phyloP scores from a whole-genome alignment of 2,113 vertebrate species.

The Eulacestoma nigropectus region DNA sequence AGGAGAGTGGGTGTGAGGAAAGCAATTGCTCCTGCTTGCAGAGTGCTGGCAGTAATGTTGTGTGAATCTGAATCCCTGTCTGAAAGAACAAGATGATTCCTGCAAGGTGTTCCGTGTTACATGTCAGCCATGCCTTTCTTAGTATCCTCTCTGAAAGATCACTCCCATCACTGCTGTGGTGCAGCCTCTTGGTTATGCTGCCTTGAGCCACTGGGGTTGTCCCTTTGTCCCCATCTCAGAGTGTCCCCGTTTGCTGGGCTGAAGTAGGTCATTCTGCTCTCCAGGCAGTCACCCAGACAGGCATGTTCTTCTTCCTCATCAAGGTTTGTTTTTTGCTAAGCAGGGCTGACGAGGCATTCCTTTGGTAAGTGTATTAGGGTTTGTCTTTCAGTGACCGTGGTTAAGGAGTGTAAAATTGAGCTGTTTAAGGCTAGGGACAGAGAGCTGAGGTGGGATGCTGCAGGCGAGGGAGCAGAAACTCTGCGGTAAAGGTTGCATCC shows the following conservation, averaged over 20 bases:
- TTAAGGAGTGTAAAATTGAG: neutral
- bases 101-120: neutral
- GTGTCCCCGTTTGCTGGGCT: neutral
- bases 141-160: neutral
- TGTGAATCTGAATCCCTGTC: neutral
- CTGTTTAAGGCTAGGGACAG: neutral
- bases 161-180: neutral
- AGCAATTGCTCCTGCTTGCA: accelerated
- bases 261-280: conserved; percentile 40
- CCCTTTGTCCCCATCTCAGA: neutral
- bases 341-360: neutral
- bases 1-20: neutral
- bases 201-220: neutral
- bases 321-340: conserved; percentile 21
- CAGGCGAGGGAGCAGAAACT: neutral
- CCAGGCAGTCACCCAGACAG: neutral
- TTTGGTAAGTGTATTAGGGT: neutral
- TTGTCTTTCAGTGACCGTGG: neutral
- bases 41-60: neutral
- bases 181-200: neutral
- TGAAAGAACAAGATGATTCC: neutral
- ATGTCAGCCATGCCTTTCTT: neutral
- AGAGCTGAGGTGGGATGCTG: neutral
- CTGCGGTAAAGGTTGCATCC: neutral
- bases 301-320: neutral